Evolutionary conservation across 2,888 invertebrate species (phyloP), one percentile per base, ranked within the genome.

Genomic region (Tiliacea aurago): DNA sequence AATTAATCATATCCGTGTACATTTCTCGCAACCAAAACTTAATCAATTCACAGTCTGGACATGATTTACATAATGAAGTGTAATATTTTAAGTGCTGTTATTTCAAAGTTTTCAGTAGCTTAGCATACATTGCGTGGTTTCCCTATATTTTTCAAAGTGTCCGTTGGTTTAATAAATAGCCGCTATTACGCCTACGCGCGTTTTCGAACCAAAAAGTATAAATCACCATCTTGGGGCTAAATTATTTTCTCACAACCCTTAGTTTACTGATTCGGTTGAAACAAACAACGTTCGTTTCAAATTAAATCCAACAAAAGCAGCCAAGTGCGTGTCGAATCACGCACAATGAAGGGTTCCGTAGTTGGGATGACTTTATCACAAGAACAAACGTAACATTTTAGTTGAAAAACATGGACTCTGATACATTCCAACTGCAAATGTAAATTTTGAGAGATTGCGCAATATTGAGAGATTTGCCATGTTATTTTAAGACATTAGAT

Each of bases 91-190:
- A 15, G 13, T 15, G 13, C n/a, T 33, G 18, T 11, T 5, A 56
- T 56, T 23, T 23, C 0, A n/a, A 73, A 47, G 7, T 9, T 64
- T 55, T 23, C n/a, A n/a, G 28, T 58, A 41, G 20, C 11, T 28
- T n/a, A 13, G 28, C 28, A 15, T 45, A 28, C 51, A 13, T 53
- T 58, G 45, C 58, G 58, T 76, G 58, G 13, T n/a, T n/a, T 45
- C 45, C 11, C 18, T 13, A 37, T 10, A 74, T 4, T 67, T 68
- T 59, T 68, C 45, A 37, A 59, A 59, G n/a, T 41, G 68, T 47
- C 68, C n/a, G 7, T 53, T 59, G 45, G 28, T 37, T n/a, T 33
- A 49, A 59, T 76, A 76, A 58, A 74, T 67, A 67, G 49, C 43
- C 56, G 20, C 56, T 65, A 49, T 65, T 33, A 73, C 67, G 51